These are phyloP conservation scores for Pristionchus exspectatus DNA, from an alignment of 2,888 invertebrate genomes.

Conservation along the genomic window DNA sequence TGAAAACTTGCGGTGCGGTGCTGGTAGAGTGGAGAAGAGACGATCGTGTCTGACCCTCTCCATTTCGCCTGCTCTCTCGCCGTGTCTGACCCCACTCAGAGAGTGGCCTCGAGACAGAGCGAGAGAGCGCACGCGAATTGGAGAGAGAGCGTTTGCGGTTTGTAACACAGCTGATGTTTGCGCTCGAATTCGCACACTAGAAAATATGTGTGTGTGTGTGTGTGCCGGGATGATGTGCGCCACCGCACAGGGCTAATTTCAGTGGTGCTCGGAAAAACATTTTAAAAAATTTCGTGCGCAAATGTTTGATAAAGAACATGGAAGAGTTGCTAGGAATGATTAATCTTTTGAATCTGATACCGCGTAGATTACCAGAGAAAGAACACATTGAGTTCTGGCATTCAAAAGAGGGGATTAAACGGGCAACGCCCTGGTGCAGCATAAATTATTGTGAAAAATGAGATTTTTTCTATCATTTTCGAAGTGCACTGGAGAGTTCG, in stretches of 20 bases:
- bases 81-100: too few relatives aligned
- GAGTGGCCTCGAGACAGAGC: too few relatives aligned
- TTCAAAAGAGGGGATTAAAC: too few relatives aligned
- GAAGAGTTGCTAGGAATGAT: background rate
- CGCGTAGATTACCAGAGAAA: too few relatives aligned
- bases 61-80: too few relatives aligned
- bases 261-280: background rate
- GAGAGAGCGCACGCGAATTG: background rate
- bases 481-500: too few relatives aligned
- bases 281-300: too few relatives aligned
- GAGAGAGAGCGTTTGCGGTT: background rate
- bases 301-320: background rate
- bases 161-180: background rate
- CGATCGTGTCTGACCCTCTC: background rate
- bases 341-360: too few relatives aligned
- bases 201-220: background rate
- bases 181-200: background rate
- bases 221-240: background rate
- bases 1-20: slow-evolving; percentile 5
- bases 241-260: background rate
- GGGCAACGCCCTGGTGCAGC: too few relatives aligned
- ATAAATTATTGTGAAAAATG: too few relatives aligned
- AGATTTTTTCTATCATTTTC: too few relatives aligned
- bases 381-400: too few relatives aligned
- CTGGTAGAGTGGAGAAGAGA: background rate